phyloP scores from a whole-genome alignment of 2,113 vertebrate species.

The Anolis carolinensis region DNA sequence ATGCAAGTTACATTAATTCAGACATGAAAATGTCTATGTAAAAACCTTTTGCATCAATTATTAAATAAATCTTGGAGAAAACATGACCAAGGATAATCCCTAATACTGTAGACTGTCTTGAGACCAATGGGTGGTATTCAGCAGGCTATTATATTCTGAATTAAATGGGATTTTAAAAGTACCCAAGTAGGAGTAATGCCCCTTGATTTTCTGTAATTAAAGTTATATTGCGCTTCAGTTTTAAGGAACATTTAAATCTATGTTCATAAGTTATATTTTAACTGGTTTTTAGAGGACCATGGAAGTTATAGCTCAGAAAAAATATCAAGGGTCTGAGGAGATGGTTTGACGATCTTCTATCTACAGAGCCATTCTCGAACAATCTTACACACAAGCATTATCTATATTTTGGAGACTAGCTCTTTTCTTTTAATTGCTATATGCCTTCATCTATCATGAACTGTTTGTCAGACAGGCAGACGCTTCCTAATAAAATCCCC shows the following conservation, averaged over 20 bases:
- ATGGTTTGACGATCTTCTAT: background rate
- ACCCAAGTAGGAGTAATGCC: background rate
- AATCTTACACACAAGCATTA: background rate
- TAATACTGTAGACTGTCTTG: background rate
- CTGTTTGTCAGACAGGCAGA: slow-evolving; percentile 3
- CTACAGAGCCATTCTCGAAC: background rate
- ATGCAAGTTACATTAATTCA: background rate
- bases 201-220: background rate
- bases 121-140: background rate
- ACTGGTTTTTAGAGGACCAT: background rate
- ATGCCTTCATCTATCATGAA: slow-evolving; percentile 9
- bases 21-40: background rate
- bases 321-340: too few relatives aligned
- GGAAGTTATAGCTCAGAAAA: background rate
- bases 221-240: background rate
- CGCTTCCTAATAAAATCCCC: slow-evolving; percentile 1
- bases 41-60: background rate
- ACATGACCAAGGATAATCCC: background rate
- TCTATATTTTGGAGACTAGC: background rate
- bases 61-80: background rate
- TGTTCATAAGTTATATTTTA: background rate
- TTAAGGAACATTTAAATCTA: background rate
- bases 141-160: background rate
- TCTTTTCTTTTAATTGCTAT: slow-evolving; percentile 7
- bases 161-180: background rate